These are phyloP conservation scores for Chlorops oryzae DNA, from an alignment of 1,140 invertebrate genomes.

Conservation along the genomic window DNA sequence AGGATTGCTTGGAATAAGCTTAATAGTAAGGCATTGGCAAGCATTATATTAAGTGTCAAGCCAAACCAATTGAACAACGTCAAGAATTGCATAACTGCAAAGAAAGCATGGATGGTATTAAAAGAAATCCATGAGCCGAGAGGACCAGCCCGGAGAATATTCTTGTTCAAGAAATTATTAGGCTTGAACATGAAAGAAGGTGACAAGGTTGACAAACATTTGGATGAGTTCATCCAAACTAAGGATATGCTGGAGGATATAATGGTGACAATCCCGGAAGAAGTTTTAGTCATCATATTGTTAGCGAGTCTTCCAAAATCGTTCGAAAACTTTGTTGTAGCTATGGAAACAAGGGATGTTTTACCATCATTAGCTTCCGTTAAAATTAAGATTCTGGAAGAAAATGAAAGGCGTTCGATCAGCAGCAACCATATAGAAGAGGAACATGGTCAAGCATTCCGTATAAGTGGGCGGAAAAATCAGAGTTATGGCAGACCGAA, in stretches of 20 bases:
- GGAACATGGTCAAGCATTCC: no score
- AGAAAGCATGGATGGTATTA: conserved; percentile 9
- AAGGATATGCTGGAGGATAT: conserved; percentile 14
- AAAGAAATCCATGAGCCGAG: conserved; percentile 12
- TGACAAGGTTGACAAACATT: conserved; percentile 1
- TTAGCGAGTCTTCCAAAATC: conserved; percentile 3
- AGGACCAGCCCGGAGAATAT: conserved; percentile 10
- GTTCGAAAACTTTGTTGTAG: conserved; percentile 17
- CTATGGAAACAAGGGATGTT: conserved; percentile 13
- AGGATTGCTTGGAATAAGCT: background rate
- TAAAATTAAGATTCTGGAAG: conserved; percentile 11
- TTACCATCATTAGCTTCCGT: conserved; percentile 6
- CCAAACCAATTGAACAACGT: conserved; percentile 10
- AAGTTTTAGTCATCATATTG: conserved; percentile 12
- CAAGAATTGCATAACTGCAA: conserved; percentile 7
- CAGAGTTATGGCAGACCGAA: no score
- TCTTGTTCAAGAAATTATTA: conserved; percentile 14
- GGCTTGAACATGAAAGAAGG: conserved; percentile 1
- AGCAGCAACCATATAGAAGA: no score
- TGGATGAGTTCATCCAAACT: conserved; percentile 3
- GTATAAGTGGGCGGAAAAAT: no score
- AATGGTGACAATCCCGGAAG: conserved; percentile 8
- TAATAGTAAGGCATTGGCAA: conserved; percentile 5
- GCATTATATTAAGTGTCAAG: conserved; percentile 4
- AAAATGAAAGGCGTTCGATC: conserved; percentile 15